phyloP scores from a whole-genome alignment of 2,888 invertebrate species.

The Tinea semifulvella region DNA sequence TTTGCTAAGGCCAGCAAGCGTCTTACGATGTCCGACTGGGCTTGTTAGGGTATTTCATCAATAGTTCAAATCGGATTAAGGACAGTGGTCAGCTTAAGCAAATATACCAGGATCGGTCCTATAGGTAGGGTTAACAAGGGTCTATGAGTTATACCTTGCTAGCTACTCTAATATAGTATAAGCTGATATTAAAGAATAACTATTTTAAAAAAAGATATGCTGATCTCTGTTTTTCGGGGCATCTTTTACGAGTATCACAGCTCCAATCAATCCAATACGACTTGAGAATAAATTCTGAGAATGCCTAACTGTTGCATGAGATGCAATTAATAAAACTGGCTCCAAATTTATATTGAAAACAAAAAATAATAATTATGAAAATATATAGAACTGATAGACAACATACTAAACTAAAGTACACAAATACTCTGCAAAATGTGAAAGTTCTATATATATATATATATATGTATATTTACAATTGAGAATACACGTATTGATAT shows the following conservation, averaged over 20 bases:
- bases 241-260: too few relatives aligned
- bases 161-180: background rate
- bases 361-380: too few relatives aligned
- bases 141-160: slow-evolving; percentile 2
- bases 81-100: slow-evolving; percentile 45
- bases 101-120: slow-evolving; percentile 29
- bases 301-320: too few relatives aligned
- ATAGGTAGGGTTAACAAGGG: slow-evolving; percentile 14
- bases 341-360: too few relatives aligned
- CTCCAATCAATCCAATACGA: too few relatives aligned
- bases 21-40: slow-evolving; percentile 29
- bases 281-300: too few relatives aligned
- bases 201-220: background rate
- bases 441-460: too few relatives aligned
- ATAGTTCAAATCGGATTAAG: slow-evolving; percentile 44
- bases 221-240: too few relatives aligned
- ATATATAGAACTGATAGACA: too few relatives aligned
- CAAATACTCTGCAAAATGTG: too few relatives aligned
- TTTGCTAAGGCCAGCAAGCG: slow-evolving; percentile 22
- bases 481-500: slow-evolving; percentile 2
- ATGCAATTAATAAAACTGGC: too few relatives aligned
- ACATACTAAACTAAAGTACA: too few relatives aligned
- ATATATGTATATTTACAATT: slow-evolving; percentile 1
- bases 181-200: background rate
- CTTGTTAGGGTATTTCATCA: slow-evolving; percentile 30